These are phyloP conservation scores for Centropristis striata DNA, from an alignment of 2,113 vertebrate genomes.

Conservation along the genomic window DNA sequence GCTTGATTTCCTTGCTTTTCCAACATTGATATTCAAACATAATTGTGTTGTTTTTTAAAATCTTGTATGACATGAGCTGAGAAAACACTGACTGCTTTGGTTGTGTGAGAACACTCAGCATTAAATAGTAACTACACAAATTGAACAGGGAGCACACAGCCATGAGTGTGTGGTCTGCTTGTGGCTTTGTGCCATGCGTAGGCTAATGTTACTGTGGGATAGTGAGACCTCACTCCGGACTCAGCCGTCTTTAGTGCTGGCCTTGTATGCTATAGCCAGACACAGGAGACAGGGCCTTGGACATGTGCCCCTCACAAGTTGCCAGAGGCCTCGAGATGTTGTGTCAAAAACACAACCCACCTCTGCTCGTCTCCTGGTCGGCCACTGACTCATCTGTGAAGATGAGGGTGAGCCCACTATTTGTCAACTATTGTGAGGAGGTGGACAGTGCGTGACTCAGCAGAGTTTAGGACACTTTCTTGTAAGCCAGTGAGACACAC, in stretches of 20 bases:
- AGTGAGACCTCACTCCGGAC: conserved; percentile 53
- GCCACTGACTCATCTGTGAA: conserved; percentile 69
- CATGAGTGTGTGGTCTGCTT: conserved; percentile 51
- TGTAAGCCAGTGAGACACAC: conserved; percentile 34
- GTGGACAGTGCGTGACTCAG: conserved; percentile 71
- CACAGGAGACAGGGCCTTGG: conserved; percentile 67
- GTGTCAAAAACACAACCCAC: conserved; percentile 70
- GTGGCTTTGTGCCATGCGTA: conserved; percentile 59
- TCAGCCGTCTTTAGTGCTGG: conserved; percentile 44
- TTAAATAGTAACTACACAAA: conserved; percentile 46
- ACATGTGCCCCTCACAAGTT: conserved; percentile 57
- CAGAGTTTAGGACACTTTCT: conserved; percentile 59
- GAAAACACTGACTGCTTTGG: not conserved
- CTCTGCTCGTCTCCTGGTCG: conserved; percentile 49
- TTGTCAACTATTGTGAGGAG: conserved; percentile 65
- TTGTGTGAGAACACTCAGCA: conserved; percentile 7
- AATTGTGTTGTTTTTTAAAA: not conserved
- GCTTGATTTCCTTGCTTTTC: not conserved
- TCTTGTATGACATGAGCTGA: not conserved
- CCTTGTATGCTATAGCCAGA: conserved; percentile 55
- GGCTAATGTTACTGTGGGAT: conserved; percentile 58
- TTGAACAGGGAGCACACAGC: conserved; percentile 40
- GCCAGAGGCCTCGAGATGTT: conserved; percentile 59
- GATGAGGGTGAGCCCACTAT: conserved; percentile 59
- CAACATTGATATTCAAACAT: not conserved